Evolutionary conservation across 2,888 invertebrate genomes (phyloP).

Genomic region (Tipula vernalis): DNA sequence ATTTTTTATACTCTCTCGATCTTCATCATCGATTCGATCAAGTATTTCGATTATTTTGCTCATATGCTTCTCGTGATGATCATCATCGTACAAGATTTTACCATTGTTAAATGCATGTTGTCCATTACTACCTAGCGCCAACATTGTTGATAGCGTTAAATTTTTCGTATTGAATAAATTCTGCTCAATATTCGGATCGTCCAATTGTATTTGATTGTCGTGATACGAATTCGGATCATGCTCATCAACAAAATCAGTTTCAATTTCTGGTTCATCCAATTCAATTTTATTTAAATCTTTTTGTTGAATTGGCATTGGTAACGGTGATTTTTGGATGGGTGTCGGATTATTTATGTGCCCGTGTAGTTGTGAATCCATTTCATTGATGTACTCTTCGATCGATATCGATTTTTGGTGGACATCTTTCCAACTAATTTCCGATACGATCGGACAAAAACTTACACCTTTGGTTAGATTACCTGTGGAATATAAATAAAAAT

Average conservation of each 20-base stretch:
- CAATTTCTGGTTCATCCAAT: background rate
- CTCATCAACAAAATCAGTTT: background rate
- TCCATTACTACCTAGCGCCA: background rate
- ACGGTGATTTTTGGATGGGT: background rate
- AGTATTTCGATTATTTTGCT: background rate
- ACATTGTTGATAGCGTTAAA: background rate
- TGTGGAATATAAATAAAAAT: background rate
- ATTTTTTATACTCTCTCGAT: background rate
- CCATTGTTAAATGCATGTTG: background rate
- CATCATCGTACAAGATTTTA: background rate
- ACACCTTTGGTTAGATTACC: slow-evolving; percentile 41
- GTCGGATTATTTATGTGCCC: background rate
- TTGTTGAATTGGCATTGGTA: background rate
- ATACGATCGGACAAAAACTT: slow-evolving; percentile 67
- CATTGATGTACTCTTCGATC: slow-evolving; percentile 29
- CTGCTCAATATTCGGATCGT: background rate
- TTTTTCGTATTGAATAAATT: background rate
- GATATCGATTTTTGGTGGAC: slow-evolving; percentile 41
- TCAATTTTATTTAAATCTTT: background rate
- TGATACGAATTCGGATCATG: background rate
- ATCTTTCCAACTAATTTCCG: slow-evolving; percentile 57
- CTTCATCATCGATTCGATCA: background rate
- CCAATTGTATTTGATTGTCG: background rate
- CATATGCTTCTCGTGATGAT: background rate
- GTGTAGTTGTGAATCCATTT: background rate